Evolutionary conservation across 2,888 invertebrate species (phyloP), one percentile per base, ranked within the genome.

Genomic region (Drosophila hamatofila): DNA sequence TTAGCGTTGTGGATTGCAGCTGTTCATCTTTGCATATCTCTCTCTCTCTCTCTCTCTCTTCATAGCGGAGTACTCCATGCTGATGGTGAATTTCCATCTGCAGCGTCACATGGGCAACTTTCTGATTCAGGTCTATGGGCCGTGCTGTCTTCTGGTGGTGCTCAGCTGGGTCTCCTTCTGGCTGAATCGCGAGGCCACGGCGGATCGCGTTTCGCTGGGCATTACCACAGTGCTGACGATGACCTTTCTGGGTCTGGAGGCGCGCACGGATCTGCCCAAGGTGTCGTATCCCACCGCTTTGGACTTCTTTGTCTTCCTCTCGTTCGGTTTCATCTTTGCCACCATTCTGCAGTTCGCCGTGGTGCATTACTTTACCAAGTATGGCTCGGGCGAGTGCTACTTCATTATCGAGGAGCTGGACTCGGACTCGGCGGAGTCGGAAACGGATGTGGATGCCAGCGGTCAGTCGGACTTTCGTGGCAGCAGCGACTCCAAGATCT

Each of bases 131-230:
- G 97, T 97, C 12, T 97, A 97, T 91, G 96, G 97, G 0, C 97
- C 97, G 0, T 97, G 97, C 88, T 95, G 96, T 48, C 94, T 97
- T 54, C 94, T 97, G 18, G 97, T 97, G 4, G 96, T 97, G n/a
- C 94, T 97, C 6, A 97, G 97, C 1, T 97, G 97, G 97, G 97
- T 97, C 1, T 96, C 97, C 3, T 96, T 96, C 90, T 97, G 96
- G 97, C 94, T 97, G 44, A 97, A 97, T 92, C 93, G 97, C 62
- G 97, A 97, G 92, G 97, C 97, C 0, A 97, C 93, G 0, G 96
- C 97, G 0, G 97, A 97, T 91, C 93, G 97, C 72, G 96, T 97
- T 0, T 96, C 96, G 0, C 92, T 97, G 48, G 97, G 97, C 56
- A 96, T 97, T 61, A 97, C 96, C 49, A 97, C 97, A 0, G 96